Evolutionary conservation across 2,113 vertebrate species (phyloP).

Genomic region (Spheniscus mendiculus): DNA sequence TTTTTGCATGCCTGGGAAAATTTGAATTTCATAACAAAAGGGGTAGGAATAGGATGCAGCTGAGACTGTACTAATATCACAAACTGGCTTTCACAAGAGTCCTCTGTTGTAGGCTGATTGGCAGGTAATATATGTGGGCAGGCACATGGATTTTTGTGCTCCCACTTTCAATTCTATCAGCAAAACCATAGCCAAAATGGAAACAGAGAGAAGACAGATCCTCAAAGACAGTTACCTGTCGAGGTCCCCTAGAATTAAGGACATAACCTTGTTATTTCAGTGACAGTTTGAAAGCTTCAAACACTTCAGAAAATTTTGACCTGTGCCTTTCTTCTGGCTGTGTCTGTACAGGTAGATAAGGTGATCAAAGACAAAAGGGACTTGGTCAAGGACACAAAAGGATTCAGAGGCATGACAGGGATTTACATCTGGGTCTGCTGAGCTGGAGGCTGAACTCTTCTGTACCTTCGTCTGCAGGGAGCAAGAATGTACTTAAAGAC

Average conservation of each 20-base stretch:
- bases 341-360: not conserved
- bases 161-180: not conserved
- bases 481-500: not conserved
- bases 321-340: not conserved
- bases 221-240: not conserved
- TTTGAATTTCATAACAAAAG: not conserved
- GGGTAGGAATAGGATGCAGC: not conserved
- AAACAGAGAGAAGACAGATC: not conserved
- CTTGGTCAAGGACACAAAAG: not conserved
- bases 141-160: not conserved
- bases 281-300: not conserved
- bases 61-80: not conserved
- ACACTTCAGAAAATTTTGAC: not conserved
- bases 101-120: not conserved
- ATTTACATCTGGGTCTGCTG: not conserved
- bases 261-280: not conserved
- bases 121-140: not conserved
- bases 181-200: not conserved
- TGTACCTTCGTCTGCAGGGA: not conserved
- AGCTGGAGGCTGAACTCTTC: not conserved
- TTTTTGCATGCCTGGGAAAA: not conserved
- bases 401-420: not conserved
- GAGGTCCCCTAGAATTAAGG: accelerated
- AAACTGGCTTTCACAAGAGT: not conserved
- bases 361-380: not conserved